Base-by-base conservation (phyloP, 2,888 invertebrate species). In the Xanthia icteritia region DNA sequence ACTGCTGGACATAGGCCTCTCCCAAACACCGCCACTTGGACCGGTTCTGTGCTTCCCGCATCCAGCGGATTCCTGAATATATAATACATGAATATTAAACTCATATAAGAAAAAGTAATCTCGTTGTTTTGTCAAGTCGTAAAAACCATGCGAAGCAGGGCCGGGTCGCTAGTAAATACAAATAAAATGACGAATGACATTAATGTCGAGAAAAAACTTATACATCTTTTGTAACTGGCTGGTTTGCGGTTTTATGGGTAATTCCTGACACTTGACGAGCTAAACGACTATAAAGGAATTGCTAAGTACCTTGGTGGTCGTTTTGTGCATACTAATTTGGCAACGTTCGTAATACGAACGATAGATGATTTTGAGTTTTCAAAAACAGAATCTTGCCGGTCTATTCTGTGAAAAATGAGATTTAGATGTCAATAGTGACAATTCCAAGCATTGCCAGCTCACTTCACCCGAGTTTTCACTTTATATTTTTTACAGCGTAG, bases 121-220 rank as follows among this genome's bases (percentile, higher is more conserved):
- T 42, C 6, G 6, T 20, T 42, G 45, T 20, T 27, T 27, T 66
- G 20, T 20, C 5, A 13, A 20, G 65, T 20, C 66, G 6, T 45
- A 45, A 66, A 27, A 20, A 4, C 11, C 27, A 4, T 2, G 13
- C 13, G 6, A 27, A 65, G 17, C 9, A 39, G 6, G n/a, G 9
- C 5, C 27, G 11, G 65, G 0, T 20, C 20, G 45, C 13, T 66
- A 13, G 20, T 66, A 27, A 66, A 51, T 61, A 56, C 27, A 66
- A 42, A 67, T 48, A 42, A 42, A 17, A 65, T 63, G 42, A 69
- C 67, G 64, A 65, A 36, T 67, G 73, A 58, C 67, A 76, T 63
- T 48, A 73, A 67, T 23, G 64, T 60, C 8, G 36, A 72, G 56
- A 58, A 75, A 64, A 36, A 64, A 23, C 36, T 5, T 13, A 15